Evolutionary conservation across 2,113 vertebrate genomes (phyloP).

Genomic region (Otocyon megalotis): DNA sequence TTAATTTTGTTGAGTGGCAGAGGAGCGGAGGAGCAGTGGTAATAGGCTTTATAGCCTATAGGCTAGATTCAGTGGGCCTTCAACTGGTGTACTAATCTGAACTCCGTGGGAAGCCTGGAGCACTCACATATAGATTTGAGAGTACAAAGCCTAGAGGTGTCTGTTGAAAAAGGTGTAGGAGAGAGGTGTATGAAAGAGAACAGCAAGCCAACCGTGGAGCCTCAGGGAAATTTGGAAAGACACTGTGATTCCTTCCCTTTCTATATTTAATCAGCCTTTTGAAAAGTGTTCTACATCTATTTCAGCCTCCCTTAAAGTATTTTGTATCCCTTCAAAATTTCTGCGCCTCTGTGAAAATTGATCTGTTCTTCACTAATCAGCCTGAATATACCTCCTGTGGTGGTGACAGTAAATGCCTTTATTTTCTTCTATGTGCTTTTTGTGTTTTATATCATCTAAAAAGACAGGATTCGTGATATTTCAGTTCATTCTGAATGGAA

Average conservation of each 20-base stretch:
- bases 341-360: neutral
- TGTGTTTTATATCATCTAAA: neutral
- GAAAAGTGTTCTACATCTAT: neutral
- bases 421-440: conserved; percentile 8
- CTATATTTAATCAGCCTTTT: neutral
- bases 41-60: neutral
- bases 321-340: neutral
- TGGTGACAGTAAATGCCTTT: neutral
- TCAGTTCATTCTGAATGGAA: neutral
- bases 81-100: neutral
- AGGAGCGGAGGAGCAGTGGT: neutral
- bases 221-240: neutral
- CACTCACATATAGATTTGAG: neutral
- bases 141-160: neutral
- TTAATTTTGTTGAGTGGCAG: neutral
- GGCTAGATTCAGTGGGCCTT: neutral
- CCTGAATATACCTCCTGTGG: neutral
- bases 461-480: neutral
- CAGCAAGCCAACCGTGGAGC: neutral
- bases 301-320: neutral
- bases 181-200: neutral
- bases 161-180: neutral
- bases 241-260: neutral
- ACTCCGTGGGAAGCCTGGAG: neutral
- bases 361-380: neutral